Evolutionary conservation across 2,113 vertebrate species (phyloP), one percentile per base, ranked within the genome.

Genomic region (Myotis brandtii): DNA sequence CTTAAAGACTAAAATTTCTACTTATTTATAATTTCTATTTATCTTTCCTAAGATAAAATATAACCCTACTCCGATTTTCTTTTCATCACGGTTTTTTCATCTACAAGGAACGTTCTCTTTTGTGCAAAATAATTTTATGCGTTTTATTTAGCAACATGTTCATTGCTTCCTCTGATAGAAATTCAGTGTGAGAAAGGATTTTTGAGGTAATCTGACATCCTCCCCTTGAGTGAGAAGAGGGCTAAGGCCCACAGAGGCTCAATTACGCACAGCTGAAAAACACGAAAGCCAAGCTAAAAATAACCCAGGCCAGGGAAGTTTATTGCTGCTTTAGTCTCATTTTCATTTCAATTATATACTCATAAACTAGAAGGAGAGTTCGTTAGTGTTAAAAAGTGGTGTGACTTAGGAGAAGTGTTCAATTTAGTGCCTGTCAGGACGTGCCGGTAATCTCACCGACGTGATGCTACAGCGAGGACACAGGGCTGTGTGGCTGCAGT

Each of bases 21-120:
- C 32, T 96, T 95, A 83, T 54, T 96, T 95, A 83, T 62, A 81
- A 95, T 52, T 94, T 86, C 46, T 93, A 48, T 46, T 96, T 86
- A 83, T 66, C 43, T 95, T 95, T 83, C 52, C 37, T 79, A 83
- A 88, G 87, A 64, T 93, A 72, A 90, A 81, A 85, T 43, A 64
- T n/a, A 92, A 88, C 2, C 76, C 4, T 32, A 79, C 2, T 48
- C 5, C 1, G 50, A 66, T 10, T 32, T 48, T 75, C 88, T 30
- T 90, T 81, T 69, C 30, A 59, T 93, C 48, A 86, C 25, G 75
- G 46, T 62, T 86, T 94, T 18, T 52, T 94, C 93, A 94, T 50
- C 30, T 94, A 40, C 32, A 67, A 89, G 50, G 80, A 54, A 93
- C 70, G 18, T 40, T 56, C 73, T 91, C 25, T 59, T 89, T 34